Evolutionary conservation across 2,797 vertebrate species (phyloP).

Genomic region (Etheostoma perlongum): DNA sequence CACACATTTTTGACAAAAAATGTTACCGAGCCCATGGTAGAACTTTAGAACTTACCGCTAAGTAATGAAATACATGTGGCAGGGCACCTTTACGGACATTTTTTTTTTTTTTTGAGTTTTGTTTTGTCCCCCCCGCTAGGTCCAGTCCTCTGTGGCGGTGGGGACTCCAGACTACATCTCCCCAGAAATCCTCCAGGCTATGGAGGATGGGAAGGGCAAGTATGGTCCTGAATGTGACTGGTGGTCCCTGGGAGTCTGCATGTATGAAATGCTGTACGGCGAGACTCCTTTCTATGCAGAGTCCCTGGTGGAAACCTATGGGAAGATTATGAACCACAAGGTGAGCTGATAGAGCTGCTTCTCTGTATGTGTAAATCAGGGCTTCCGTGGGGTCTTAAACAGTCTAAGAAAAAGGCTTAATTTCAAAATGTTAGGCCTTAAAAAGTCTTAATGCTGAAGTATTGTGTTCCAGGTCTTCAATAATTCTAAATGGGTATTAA

Average conservation of each 20-base stretch:
- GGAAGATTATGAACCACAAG: conserved; percentile 99
- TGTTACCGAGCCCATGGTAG: no score
- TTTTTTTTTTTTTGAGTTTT: not conserved
- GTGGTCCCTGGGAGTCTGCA: conserved; percentile 99
- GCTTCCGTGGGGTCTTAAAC: no score
- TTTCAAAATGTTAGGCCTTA: no score
- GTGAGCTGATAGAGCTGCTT: conserved; percentile 78
- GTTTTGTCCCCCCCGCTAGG: conserved; percentile 77
- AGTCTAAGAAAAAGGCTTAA: no score
- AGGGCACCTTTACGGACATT: no score
- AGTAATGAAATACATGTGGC: no score
- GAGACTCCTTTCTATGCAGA: conserved; percentile 99
- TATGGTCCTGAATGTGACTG: conserved; percentile 99
- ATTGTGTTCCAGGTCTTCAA: no score
- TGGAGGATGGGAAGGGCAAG: conserved; percentile 99
- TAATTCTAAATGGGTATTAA: no score
- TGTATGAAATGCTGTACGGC: conserved; percentile 99
- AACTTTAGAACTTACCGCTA: no score
- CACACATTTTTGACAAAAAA: no score
- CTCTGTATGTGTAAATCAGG: not conserved
- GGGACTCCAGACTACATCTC: conserved; percentile 99
- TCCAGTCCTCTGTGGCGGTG: conserved; percentile 98
- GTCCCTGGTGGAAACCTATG: conserved; percentile 98
- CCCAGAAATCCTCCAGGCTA: conserved; percentile 98
- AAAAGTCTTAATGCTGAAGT: no score